phyloP scores from a whole-genome alignment of 2,113 vertebrate genomes.

The Hemiscyllium ocellatum region DNA sequence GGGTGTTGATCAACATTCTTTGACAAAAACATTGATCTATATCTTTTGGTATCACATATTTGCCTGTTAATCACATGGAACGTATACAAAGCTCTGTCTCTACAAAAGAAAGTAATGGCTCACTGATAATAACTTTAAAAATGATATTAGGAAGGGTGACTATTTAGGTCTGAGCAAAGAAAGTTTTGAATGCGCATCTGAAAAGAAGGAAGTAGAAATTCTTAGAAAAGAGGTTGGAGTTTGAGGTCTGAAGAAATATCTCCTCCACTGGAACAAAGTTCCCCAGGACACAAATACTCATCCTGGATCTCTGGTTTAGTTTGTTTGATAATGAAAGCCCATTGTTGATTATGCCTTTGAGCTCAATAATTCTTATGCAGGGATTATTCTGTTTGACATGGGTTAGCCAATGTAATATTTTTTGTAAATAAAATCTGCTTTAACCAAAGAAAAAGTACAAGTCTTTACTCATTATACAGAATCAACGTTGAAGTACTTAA shows the following conservation, averaged over 20 bases:
- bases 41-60: not conserved
- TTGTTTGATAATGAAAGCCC: not conserved
- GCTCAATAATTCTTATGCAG: not conserved
- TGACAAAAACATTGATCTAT: not conserved
- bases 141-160: not conserved
- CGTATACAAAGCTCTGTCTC: not conserved
- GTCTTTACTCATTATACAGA: not conserved
- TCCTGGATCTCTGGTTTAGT: not conserved
- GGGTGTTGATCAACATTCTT: not conserved
- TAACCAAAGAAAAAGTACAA: not conserved
- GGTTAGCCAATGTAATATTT: not conserved
- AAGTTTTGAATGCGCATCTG: not conserved
- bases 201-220: not conserved
- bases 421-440: not conserved
- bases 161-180: not conserved
- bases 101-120: not conserved
- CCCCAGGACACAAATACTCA: not conserved
- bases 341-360: not conserved
- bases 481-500: not conserved
- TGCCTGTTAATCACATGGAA: not conserved
- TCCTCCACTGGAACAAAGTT: not conserved
- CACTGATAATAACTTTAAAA: not conserved
- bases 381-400: not conserved
- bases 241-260: not conserved
- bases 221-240: not conserved